Evolutionary conservation across 2,797 vertebrate species (phyloP), one percentile per base, ranked within the genome.

Genomic region (Aeoliscus strigatus): DNA sequence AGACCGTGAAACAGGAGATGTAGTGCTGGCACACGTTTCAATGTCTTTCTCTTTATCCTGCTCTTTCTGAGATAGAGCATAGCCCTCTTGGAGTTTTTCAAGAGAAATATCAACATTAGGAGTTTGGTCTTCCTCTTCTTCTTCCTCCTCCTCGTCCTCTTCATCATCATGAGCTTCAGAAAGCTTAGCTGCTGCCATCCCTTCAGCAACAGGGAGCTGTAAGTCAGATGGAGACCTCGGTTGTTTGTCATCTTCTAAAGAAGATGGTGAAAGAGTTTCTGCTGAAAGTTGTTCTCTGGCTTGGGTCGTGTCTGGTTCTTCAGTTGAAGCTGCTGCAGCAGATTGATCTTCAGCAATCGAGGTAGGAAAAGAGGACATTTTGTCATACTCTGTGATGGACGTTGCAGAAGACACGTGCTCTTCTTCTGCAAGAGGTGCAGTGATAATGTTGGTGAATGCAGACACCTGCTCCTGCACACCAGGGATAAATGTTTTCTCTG

Each of bases 301-400:
- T 12, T 91, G 93, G 4, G 89, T 91, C 91, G 14, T 90, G 91
- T 26, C 88, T 91, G 1, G 93, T 94, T 38, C 91, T 85, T 29
- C 88, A 95, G 65, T 92, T 97, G 9, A 85, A 85, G 0, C 93
- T 92, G 74, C 86, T 99, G 95, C 7, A 98, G 81, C 25, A 91
- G 96, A 99, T 18, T 97, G 96, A 77, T 99, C 96, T 70, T 99
- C 96, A 17, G 95, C 93, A 27, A 96, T 91, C 9, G 94, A 98
- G 0, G 94, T 96, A 36, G 96, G 91, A 48, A 99, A 97, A 8
- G 96, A 99, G 2, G 96, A 99, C 43, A 99, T 87, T 49, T 97
- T 99, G 79, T 99, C 95, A 37, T 96, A 98, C 39, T 99, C 96
- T 3, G 96, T 99, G 74, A 99, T 97, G 35, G 96, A 99, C 2